phyloP scores from a whole-genome alignment of 2,113 vertebrate species.

The Urocolius indicus region DNA sequence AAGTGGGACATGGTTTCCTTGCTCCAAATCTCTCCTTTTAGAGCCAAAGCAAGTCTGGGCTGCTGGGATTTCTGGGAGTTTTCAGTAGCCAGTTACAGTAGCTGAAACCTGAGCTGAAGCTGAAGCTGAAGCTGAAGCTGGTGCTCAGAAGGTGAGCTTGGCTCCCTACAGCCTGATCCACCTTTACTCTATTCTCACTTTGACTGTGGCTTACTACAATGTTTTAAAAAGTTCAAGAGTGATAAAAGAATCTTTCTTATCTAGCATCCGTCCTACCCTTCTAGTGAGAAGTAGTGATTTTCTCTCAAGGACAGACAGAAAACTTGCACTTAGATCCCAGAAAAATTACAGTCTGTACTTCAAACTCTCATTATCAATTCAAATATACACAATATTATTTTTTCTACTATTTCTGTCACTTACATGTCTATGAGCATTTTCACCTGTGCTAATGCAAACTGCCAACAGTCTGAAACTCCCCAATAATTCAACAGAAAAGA shows the following conservation, averaged over 20 bases:
- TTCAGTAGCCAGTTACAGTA: not conserved
- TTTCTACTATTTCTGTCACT: not conserved
- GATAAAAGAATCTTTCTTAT: not conserved
- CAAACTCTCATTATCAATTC: not conserved
- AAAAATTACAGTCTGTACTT: constrained; percentile 3
- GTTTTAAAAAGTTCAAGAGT: not conserved
- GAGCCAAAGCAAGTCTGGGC: not conserved
- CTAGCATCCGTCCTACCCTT: not conserved
- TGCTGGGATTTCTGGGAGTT: not conserved
- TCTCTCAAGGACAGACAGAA: constrained; percentile 33
- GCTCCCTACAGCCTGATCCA: not conserved
- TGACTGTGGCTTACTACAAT: not conserved
- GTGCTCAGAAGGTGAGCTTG: not conserved
- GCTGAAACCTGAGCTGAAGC: not conserved
- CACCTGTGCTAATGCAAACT: not conserved
- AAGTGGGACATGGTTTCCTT: not conserved
- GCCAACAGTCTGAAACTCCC: not conserved
- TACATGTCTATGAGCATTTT: not conserved
- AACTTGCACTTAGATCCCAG: not conserved
- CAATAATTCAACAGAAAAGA: not conserved
- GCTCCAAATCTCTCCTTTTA: not conserved
- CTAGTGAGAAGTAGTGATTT: constrained; percentile 7
- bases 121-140: not conserved
- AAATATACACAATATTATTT: constrained; percentile 1
- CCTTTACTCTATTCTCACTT: not conserved